These are phyloP conservation scores for Bombus terrestris DNA, from an alignment of 1,140 invertebrate genomes.

Conservation along the genomic window DNA sequence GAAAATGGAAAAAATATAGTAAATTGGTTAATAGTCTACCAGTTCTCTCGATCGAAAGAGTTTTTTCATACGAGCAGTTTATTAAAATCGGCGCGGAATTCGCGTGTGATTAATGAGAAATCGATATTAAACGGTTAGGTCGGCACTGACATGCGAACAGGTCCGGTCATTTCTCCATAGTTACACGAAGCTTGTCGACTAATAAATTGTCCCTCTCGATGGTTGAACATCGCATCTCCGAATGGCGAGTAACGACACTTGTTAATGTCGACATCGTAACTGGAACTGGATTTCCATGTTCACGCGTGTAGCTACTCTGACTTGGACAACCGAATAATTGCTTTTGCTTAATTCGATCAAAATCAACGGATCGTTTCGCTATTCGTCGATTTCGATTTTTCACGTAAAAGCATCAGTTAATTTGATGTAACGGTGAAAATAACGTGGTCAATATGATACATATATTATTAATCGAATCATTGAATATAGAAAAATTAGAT, in stretches of 20 bases:
- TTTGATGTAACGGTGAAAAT: not conserved
- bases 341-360: constrained; percentile 12
- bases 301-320: not conserved
- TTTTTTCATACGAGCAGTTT: not conserved
- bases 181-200: not conserved
- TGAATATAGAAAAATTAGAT: not conserved
- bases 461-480: not conserved
- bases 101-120: constrained; percentile 13
- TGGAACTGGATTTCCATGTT: constrained; percentile 6
- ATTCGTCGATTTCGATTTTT: not conserved
- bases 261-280: constrained; percentile 8
- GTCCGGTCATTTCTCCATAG: not conserved
- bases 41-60: not conserved
- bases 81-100: not conserved
- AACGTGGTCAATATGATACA: not conserved
- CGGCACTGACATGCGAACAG: not conserved
- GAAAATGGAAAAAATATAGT: not conserved
- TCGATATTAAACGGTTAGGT: constrained; percentile 23
- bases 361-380: not conserved
- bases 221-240: not conserved
- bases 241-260: constrained; percentile 8
- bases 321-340: not conserved
- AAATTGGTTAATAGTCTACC: not conserved
- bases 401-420: too few relatives aligned
- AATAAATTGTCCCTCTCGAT: constrained; percentile 1